Conservation (phyloP, 2,797 vertebrate species). For the Menidia menidia region DNA sequence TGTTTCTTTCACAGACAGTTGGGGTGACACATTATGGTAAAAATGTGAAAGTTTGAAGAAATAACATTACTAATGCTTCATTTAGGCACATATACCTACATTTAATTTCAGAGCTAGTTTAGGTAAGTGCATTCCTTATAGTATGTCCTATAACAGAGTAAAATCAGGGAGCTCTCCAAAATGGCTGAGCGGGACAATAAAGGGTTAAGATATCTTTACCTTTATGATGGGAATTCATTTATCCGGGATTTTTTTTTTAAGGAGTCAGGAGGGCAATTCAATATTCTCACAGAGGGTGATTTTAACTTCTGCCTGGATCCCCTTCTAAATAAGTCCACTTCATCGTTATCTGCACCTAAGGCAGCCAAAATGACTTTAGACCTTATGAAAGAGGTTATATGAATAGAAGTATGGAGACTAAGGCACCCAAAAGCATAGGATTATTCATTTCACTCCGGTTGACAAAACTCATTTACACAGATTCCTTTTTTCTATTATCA, state of each 20-base stretch:
- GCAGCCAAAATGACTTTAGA: not conserved
- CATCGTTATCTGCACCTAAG: not conserved
- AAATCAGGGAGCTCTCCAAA: too few species aligned
- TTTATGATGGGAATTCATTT: not conserved
- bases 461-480: not conserved
- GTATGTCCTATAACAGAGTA: too few species aligned
- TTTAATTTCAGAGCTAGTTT: too few species aligned
- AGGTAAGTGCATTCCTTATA: too few species aligned
- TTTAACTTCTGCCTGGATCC: conserved; percentile 22
- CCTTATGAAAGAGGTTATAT: not conserved
- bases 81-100: too few species aligned
- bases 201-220: too few species aligned
- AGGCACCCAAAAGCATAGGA: not conserved
- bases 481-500: conserved; percentile 8
- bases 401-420: conserved; percentile 6
- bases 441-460: conserved; percentile 7
- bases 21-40: too few species aligned
- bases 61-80: too few species aligned
- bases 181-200: too few species aligned
- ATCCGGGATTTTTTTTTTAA: conserved; percentile 10
- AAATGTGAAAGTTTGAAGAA: too few species aligned
- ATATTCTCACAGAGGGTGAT: conserved; percentile 4
- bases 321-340: not conserved
- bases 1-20: too few species aligned
- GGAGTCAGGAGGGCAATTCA: not conserved